Evolutionary conservation across 2,113 vertebrate species (phyloP), one percentile per base, ranked within the genome.

Genomic region (Connochaetes taurinus): DNA sequence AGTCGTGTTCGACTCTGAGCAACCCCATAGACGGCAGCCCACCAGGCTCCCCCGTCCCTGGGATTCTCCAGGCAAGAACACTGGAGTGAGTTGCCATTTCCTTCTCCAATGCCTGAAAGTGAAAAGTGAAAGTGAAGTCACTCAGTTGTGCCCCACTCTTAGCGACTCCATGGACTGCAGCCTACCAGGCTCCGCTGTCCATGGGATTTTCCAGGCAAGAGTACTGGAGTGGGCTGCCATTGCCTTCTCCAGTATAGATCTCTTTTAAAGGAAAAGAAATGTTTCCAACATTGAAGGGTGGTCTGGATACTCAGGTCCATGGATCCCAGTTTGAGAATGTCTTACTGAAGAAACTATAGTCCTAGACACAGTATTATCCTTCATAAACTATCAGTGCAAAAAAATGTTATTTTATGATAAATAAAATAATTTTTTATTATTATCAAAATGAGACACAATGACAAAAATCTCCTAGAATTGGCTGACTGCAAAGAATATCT

Each of bases 181-280:
- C 25, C 58, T 2, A 60, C 58, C 58, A 29, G 58, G 27, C 58
- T 60, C 58, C 10, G 0, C 27, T 5, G 1, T 60, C 27, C 58
- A 60, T 60, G 12, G 25, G 27, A 60, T 60, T 60, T 29, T 13
- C 58, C 58, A 29, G 27, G 58, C 58, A 60, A 60, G 27, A 60
- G 27, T 60, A 29, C 27, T 60, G 58, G 58, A 60, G 58, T 60
- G 27, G 27, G 25, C 25, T 58, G 25, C 57, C 58, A 60, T 58
- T 58, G 57, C 57, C 57, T 58, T 58, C 57, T 58, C 57, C 2
- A 12, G 58, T 60, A 74, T 2, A 80, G 55, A 36, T 29, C 23
- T 83, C 58, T 96, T 78, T 90, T 52, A 62, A 87, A 58, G 87
- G 57, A 53, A 97, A 96, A 87, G 11, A 94, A 67, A 53, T 88